Conservation (phyloP, 2,797 vertebrate genomes). For the Geotrypetes seraphini region DNA sequence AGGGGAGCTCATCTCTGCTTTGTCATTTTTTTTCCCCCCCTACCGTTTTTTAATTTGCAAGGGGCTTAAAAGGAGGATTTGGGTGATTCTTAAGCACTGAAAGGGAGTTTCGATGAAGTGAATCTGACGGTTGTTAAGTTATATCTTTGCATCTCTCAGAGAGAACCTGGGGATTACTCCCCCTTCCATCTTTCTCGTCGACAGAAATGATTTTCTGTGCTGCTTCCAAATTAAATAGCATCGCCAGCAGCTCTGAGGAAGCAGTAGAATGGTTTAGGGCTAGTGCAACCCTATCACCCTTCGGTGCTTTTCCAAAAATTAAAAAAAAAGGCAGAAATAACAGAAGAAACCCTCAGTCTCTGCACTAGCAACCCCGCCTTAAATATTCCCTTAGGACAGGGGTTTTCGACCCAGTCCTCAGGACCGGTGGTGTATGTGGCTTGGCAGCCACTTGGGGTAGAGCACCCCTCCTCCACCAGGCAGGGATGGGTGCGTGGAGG, state of each 20-base stretch:
- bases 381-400: too few species aligned
- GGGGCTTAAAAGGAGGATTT: slow-evolving; percentile 13
- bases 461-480: too few species aligned
- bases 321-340: slow-evolving; percentile 4
- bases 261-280: slow-evolving; percentile 6
- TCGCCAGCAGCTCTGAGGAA: slow-evolving; percentile 9
- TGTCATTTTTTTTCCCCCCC: too few species aligned
- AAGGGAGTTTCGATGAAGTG: slow-evolving; percentile 16
- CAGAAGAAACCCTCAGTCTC: too few species aligned
- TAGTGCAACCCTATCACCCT: too few species aligned
- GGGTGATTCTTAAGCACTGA: slow-evolving; percentile 11
- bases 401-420: too few species aligned
- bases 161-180: slow-evolving; percentile 14
- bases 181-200: slow-evolving; percentile 10
- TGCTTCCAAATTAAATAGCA: slow-evolving; percentile 9
- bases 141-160: slow-evolving; percentile 14
- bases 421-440: too few species aligned
- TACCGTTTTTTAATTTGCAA: slow-evolving; percentile 31
- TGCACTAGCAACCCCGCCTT: too few species aligned
- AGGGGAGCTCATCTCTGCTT: too few species aligned
- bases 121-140: slow-evolving; percentile 16
- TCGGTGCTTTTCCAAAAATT: slow-evolving; percentile 3
- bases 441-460: too few species aligned
- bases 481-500: too few species aligned
- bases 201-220: slow-evolving; percentile 20